Evolutionary conservation across 2,888 invertebrate species (phyloP).

Genomic region (Meliscaeva auricollis): DNA sequence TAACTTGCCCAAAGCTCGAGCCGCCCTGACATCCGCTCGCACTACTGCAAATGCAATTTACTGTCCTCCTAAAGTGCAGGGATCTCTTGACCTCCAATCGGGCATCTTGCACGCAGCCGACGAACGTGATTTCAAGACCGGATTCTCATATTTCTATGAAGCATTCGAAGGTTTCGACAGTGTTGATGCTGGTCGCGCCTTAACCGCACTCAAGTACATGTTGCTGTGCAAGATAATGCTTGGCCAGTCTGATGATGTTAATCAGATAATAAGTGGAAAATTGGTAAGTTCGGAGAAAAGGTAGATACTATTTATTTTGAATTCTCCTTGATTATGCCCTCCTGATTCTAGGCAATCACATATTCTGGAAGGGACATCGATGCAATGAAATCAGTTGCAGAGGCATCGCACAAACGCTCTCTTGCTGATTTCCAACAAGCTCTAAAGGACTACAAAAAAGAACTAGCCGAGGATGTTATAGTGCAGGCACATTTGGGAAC

Average conservation of each 20-base stretch:
- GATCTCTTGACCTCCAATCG: conserved; percentile 97
- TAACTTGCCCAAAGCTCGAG: conserved; percentile 97
- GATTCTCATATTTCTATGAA: conserved; percentile 99
- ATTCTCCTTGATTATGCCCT: not conserved
- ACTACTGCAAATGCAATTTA: conserved; percentile 99
- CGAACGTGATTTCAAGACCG: conserved; percentile 99
- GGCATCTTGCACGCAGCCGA: conserved; percentile 99
- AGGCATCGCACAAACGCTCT: conserved; percentile 98
- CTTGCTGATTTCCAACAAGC: conserved; percentile 98
- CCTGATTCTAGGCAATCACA: conserved; percentile 90
- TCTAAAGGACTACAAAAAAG: conserved; percentile 92
- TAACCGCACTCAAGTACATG: conserved; percentile 99
- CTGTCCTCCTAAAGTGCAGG: conserved; percentile 99
- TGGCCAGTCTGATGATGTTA: conserved; percentile 97
- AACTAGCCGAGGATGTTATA: conserved; percentile 97
- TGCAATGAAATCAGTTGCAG: conserved; percentile 98
- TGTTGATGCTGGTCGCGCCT: conserved; percentile 95
- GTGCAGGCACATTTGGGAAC: conserved; percentile 98
- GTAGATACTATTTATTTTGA: not conserved
- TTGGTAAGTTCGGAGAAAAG: conserved; percentile 83
- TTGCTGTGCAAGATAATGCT: conserved; percentile 99
- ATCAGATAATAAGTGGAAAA: conserved; percentile 97
- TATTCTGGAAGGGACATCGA: conserved; percentile 98
- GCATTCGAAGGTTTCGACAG: conserved; percentile 99
- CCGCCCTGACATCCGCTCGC: conserved; percentile 98